These are phyloP conservation scores for Bactericera cockerelli DNA, from an alignment of 1,140 invertebrate species.

Conservation along the genomic window DNA sequence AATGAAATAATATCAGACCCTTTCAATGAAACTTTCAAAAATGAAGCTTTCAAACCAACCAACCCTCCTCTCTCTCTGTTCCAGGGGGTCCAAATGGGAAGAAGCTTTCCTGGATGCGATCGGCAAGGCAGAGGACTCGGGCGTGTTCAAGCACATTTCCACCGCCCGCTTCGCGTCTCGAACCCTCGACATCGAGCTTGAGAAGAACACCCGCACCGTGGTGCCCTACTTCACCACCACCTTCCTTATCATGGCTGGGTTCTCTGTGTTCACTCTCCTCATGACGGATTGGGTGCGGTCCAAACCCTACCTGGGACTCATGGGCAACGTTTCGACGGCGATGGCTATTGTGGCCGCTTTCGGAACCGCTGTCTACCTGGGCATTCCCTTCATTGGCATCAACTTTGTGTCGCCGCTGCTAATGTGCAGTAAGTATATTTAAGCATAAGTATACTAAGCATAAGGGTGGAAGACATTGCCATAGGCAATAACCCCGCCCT, in stretches of 20 bases:
- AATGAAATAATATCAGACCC: no score
- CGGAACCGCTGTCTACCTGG: slow-evolving; percentile 76
- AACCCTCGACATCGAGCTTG: slow-evolving; percentile 73
- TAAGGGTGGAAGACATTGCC: no score
- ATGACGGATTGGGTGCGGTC: slow-evolving; percentile 74
- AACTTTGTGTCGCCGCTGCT: slow-evolving; percentile 84
- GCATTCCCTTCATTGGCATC: slow-evolving; percentile 85
- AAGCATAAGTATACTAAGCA: no score
- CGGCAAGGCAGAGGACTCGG: slow-evolving; percentile 49
- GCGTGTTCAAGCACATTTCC: slow-evolving; percentile 61
- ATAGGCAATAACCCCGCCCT: no score
- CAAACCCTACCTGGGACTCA: slow-evolving; percentile 78
- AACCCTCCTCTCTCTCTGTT: no score
- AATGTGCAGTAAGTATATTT: slow-evolving; percentile 67
- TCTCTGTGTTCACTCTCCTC: slow-evolving; percentile 55
- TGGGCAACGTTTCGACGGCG: slow-evolving; percentile 77
- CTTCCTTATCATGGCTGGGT: slow-evolving; percentile 69
- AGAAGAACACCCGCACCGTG: slow-evolving; percentile 74
- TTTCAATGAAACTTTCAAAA: no score
- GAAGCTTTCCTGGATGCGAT: slow-evolving; percentile 60
- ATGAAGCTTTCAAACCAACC: no score
- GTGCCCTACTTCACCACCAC: slow-evolving; percentile 78
- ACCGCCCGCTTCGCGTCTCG: slow-evolving; percentile 69
- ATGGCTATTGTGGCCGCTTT: slow-evolving; percentile 82
- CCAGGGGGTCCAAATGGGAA: slow-evolving; percentile 71